A percentile compares a stretch with the other conserved stretches of the same genome.
Evolutionary conservation across 2,888 invertebrate genomes (phyloP).

Genomic region (Fissipunctia ypsillon): DNA sequence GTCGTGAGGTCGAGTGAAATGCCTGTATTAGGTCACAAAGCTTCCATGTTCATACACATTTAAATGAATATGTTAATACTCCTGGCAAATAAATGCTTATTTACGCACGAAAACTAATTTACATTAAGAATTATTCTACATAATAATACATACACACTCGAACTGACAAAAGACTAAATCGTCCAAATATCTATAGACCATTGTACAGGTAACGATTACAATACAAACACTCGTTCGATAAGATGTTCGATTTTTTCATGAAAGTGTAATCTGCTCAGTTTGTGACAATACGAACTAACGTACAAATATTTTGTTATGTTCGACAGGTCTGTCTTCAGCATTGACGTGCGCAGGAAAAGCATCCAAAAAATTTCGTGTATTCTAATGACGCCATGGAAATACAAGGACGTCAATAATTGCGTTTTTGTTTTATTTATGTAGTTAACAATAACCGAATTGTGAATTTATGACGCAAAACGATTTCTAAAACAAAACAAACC

Average conservation of each 20-base stretch:
- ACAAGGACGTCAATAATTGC: conserved; percentile 40
- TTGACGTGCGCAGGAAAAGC: conserved; percentile 3
- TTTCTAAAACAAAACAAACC: conserved; percentile 47
- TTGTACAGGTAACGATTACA: conserved; percentile 23
- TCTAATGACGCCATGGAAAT: conserved; percentile 30
- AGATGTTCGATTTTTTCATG: conserved; percentile 12
- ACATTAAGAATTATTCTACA: conserved; percentile 82
- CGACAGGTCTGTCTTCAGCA: no score
- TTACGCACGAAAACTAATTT: conserved; percentile 80
- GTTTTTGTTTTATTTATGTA: conserved; percentile 24
- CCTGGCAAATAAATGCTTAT: conserved; percentile 81
- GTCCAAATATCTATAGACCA: conserved; percentile 40
- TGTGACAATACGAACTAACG: background rate
- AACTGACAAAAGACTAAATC: conserved; percentile 62
- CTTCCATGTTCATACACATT: conserved; percentile 81
- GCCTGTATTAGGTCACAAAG: conserved; percentile 80
- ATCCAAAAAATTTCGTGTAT: conserved; percentile 4
- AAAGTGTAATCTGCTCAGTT: conserved; percentile 12
- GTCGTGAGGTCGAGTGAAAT: conserved; percentile 80
- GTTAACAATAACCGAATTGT: conserved; percentile 26
- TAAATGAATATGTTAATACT: conserved; percentile 87
- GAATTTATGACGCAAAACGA: conserved; percentile 32
- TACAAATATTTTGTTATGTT: background rate
- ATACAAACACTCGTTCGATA: background rate
- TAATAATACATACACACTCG: conserved; percentile 66